phyloP scores from a whole-genome alignment of 2,888 invertebrate species.

The Calameuta pallipes region DNA sequence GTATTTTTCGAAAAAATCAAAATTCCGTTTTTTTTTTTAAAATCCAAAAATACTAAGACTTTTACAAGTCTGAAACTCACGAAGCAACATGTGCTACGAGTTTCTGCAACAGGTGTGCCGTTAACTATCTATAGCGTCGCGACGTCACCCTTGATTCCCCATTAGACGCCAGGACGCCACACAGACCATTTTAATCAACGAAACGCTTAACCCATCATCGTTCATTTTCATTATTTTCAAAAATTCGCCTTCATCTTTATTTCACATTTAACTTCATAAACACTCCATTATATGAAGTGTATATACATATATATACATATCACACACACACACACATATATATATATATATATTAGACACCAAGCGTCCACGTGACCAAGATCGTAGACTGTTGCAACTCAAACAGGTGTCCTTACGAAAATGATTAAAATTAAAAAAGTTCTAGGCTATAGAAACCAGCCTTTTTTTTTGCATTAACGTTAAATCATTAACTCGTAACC shows the following conservation, averaged over 20 bases:
- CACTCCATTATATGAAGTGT: neutral
- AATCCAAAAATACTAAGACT: neutral
- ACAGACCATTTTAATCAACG: neutral
- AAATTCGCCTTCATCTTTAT: neutral
- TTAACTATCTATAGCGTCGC: neutral
- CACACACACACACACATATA: too few species aligned
- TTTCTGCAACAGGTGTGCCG: neutral
- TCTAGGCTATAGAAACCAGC: neutral
- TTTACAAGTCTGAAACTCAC: neutral
- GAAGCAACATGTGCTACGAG: neutral
- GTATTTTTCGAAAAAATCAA: neutral
- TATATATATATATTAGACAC: too few species aligned
- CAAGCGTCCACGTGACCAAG: neutral
- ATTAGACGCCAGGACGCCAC: neutral
- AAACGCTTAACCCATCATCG: neutral
- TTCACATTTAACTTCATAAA: neutral
- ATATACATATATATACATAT: too few species aligned
- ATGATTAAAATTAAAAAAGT: neutral
- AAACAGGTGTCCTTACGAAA: neutral
- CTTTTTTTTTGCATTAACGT: neutral
- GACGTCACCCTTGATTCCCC: neutral
- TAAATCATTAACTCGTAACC: neutral
- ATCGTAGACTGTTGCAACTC: neutral
- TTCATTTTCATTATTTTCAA: neutral
- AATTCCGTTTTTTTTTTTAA: neutral